Base-by-base conservation (phyloP, 1,140 invertebrate species). In the Tetramorium alpestre region DNA sequence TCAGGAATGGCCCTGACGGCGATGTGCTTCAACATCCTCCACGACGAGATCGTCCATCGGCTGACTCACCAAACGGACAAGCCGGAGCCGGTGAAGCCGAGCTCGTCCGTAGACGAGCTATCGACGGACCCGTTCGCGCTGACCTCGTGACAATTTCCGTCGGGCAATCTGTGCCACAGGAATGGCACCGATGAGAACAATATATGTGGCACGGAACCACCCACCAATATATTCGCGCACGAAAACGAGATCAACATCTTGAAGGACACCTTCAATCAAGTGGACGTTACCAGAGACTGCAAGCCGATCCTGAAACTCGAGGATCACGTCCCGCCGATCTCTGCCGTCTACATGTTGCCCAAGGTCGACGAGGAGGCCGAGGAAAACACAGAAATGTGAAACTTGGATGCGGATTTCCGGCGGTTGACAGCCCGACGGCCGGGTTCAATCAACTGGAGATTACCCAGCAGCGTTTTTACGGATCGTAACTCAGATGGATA, bases 1-100 rank as follows among this genome's bases (percentile, higher is more conserved):
- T 97, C 98, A 44, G 99, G 99, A 1, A 97, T 99, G 96, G 98
- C 99, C 0, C 95, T 99, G 51, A 98, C 99, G n/a, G 98, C 99
- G 44, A 99, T 99, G 98, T 99, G 98, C 91, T 99, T 99, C 95
- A 99, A 99, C 94, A 97, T 99, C 49, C 97, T 99, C 76, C 99
- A 99, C 95, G 98, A 99, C 93, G 98, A 99, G 94, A 97, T 98
- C 69, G 97, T 98, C 16, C 97, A 98, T 94, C 96, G 97, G 81
- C 95, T 98, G n/a, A 96, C 96, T 89, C 97, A 97, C 90, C 96
- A 96, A 41, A 93, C 94, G 44, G 96, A 96, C 91, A 94, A 94
- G 88, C 91, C 93, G 28, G 96, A 96, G 80, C 85, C 94, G 6
- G 95, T 95, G 56, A 95, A 96, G 84, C 89, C 94, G 38, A 95